Conservation (phyloP, 2,797 vertebrate genomes). For the Periparus ater region DNA sequence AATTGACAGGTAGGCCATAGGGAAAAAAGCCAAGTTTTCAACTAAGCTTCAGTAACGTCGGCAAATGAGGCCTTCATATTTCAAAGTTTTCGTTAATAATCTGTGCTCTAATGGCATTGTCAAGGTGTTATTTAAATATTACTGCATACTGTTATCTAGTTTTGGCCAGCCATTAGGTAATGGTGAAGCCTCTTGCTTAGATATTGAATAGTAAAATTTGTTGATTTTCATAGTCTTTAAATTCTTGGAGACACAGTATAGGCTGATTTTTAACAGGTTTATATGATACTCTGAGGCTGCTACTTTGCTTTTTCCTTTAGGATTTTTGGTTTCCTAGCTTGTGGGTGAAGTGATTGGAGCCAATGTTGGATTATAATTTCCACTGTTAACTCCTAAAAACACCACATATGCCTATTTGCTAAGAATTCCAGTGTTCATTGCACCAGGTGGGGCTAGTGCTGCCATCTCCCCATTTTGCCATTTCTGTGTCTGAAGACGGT, state of each 20-base stretch:
- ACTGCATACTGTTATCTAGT: not conserved
- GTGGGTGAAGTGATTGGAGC: not conserved
- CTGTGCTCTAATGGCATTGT: not conserved
- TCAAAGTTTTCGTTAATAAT: not conserved
- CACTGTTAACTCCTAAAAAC: not conserved
- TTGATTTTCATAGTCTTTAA: not conserved
- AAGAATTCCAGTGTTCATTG: not conserved
- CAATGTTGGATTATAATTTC: not conserved
- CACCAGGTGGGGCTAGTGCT: not conserved
- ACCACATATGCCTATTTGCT: not conserved
- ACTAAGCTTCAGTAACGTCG: not conserved
- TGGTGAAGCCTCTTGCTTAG: not conserved
- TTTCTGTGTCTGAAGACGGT: not conserved
- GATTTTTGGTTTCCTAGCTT: slow-evolving; percentile 7
- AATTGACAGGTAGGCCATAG: not conserved
- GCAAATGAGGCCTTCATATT: not conserved
- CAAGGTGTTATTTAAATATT: not conserved
- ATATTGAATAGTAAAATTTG: not conserved
- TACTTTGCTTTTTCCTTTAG: not conserved
- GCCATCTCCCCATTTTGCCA: not conserved
- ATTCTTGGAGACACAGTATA: not conserved
- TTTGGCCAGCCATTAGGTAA: not conserved
- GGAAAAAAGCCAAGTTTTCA: not conserved
- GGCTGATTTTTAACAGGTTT: not conserved
- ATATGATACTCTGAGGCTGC: not conserved